Conservation (phyloP, 2,888 invertebrate species). For the Cheiracanthium punctorium region DNA sequence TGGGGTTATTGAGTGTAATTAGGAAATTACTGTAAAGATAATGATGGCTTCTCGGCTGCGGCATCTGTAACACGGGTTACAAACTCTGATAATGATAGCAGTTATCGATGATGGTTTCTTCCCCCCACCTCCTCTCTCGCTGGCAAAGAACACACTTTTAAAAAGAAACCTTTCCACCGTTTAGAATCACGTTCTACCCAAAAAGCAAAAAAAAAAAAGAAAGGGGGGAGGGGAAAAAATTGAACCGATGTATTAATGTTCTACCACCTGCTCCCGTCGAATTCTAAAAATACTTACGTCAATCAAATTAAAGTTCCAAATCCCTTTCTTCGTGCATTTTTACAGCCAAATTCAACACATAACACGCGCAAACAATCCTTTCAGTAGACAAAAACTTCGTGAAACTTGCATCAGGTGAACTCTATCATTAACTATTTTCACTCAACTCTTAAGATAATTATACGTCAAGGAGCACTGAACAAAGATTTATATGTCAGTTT, state of each 20-base stretch:
- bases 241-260: background rate
- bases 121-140: background rate
- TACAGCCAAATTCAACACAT: too few species aligned
- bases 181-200: constrained; percentile 14
- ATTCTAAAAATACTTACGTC: background rate
- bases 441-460: too few species aligned
- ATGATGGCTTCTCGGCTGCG: constrained; percentile 25
- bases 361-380: too few species aligned
- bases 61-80: constrained; percentile 24
- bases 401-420: too few species aligned
- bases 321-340: too few species aligned
- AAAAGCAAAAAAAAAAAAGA: background rate
- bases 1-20: constrained; percentile 50
- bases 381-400: too few species aligned
- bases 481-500: too few species aligned
- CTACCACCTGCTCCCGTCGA: background rate
- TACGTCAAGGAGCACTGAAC: too few species aligned
- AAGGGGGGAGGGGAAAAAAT: background rate
- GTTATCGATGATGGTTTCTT: constrained; percentile 38
- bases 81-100: constrained; percentile 47
- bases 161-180: constrained; percentile 43
- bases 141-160: constrained; percentile 25
- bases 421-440: too few species aligned
- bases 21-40: constrained; percentile 50
- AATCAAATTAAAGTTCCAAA: background rate